Evolutionary conservation across 2,113 vertebrate genomes (phyloP).

Genomic region (Apeltes quadracus): DNA sequence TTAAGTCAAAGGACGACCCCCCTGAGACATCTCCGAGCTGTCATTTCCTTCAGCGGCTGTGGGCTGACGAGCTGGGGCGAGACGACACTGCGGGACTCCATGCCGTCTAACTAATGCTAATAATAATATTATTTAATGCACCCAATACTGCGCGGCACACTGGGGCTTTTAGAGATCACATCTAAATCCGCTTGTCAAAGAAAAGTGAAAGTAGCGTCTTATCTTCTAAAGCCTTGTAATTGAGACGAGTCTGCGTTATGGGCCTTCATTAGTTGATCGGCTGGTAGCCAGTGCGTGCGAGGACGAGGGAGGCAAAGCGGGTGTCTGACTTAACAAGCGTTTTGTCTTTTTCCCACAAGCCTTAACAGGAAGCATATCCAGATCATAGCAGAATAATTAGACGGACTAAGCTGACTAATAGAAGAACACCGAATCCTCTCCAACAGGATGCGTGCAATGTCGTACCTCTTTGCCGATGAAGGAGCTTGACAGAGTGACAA

Average conservation of each 20-base stretch:
- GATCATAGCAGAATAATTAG: slow-evolving; percentile 55
- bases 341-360: slow-evolving; percentile 63
- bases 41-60: slow-evolving; percentile 37
- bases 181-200: slow-evolving; percentile 52
- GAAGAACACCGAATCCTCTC: slow-evolving; percentile 2
- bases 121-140: too few relatives aligned
- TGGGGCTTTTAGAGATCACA: slow-evolving; percentile 39
- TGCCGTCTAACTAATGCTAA: neutral
- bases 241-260: slow-evolving; percentile 54
- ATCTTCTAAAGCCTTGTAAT: slow-evolving; percentile 58
- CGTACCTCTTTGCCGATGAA: slow-evolving; percentile 94
- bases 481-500: slow-evolving; percentile 93
- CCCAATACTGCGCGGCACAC: slow-evolving; percentile 7
- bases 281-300: slow-evolving; percentile 34
- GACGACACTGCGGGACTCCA: slow-evolving; percentile 3
- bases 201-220: slow-evolving; percentile 48
- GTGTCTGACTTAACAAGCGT: slow-evolving; percentile 60
- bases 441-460: neutral
- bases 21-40: slow-evolving; percentile 50
- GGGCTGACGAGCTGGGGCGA: slow-evolving; percentile 29
- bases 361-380: slow-evolving; percentile 59
- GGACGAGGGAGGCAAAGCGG: slow-evolving; percentile 27
- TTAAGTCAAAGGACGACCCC: slow-evolving; percentile 32
- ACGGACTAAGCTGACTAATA: slow-evolving; percentile 15
- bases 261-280: slow-evolving; percentile 69